Base-by-base conservation (phyloP, 2,113 vertebrate genomes). In the Catharus bicknelli region DNA sequence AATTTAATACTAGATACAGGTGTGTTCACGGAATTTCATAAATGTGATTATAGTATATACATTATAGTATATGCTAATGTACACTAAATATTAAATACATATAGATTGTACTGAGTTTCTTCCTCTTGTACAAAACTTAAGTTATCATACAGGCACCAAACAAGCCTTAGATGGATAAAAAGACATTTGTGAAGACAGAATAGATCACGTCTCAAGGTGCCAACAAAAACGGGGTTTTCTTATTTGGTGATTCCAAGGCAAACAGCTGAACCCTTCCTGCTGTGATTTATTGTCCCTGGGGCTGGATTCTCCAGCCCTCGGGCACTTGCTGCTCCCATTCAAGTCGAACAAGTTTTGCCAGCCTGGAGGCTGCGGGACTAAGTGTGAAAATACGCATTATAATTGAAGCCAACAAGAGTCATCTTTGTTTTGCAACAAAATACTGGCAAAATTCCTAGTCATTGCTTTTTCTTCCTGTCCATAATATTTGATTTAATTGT, bases 331-430 rank as follows among this genome's bases (percentile, higher is more conserved):
- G 85, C 87, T 95, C 94, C 91, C 63, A 91, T 94, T 95, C 93
- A 70, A 91, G 93, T 91, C 76, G 58, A 73, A 91, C 95, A 51
- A 93, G 95, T 96, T 95, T 77, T 63, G 36, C 73, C 68, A 91
- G 70, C 66, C 70, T 83, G 74, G 25, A 81, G 62, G 61, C 69
- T 84, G 69, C 50, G 47, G 59, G 58, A 76, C 75, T 73, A 79
- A 90, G 76, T 50, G 88, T 86, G 86, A 95, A 95, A 95, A 86
- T 59, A 95, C 0, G 70, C 83, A 17, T 76, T 88, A 13, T 80
- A 91, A 91, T 93, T 58, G 14, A 51, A 72, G 69, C 62, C 45
- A 90, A 40, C 69, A 29, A 30, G 55, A 93, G 40, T 76, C 86
- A 36, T 47, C 36, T 62, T 74, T 66, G 76, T 80, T 95, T 88